phyloP scores from a whole-genome alignment of 2,888 invertebrate genomes.

The Thymelicus sylvestris region DNA sequence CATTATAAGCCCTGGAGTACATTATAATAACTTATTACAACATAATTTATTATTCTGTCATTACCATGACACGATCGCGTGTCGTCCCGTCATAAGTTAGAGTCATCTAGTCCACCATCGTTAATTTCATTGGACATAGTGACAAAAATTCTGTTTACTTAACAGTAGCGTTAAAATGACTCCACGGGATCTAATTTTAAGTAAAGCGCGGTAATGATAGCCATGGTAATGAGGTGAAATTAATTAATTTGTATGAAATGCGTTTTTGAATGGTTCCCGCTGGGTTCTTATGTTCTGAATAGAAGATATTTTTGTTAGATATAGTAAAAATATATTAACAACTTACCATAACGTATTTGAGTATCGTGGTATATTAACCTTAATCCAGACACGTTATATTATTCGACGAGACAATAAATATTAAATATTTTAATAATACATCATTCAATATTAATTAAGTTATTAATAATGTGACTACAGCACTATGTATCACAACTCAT shows the following conservation, averaged over 20 bases:
- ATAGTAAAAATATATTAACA: too few relatives aligned
- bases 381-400: too few relatives aligned
- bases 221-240: constrained; percentile 66
- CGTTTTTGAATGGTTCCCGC: constrained; percentile 67
- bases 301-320: background rate
- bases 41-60: constrained; percentile 84
- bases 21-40: constrained; percentile 83
- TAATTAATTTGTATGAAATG: constrained; percentile 67
- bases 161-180: constrained; percentile 66
- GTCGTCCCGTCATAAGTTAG: constrained; percentile 75
- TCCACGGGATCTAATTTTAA: constrained; percentile 56
- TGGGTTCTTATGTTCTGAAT: constrained; percentile 49
- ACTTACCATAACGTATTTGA: too few relatives aligned
- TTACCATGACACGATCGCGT: constrained; percentile 80
- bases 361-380: too few relatives aligned
- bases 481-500: too few relatives aligned
- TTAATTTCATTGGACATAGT: constrained; percentile 82
- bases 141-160: constrained; percentile 84
- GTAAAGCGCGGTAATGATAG: constrained; percentile 60
- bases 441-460: too few relatives aligned
- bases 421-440: too few relatives aligned
- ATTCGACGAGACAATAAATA: too few relatives aligned
- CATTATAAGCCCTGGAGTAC: constrained; percentile 69
- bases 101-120: constrained; percentile 62
- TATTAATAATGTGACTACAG: too few relatives aligned